Conservation (phyloP, 2,113 vertebrate species). For the Orycteropus afer region DNA sequence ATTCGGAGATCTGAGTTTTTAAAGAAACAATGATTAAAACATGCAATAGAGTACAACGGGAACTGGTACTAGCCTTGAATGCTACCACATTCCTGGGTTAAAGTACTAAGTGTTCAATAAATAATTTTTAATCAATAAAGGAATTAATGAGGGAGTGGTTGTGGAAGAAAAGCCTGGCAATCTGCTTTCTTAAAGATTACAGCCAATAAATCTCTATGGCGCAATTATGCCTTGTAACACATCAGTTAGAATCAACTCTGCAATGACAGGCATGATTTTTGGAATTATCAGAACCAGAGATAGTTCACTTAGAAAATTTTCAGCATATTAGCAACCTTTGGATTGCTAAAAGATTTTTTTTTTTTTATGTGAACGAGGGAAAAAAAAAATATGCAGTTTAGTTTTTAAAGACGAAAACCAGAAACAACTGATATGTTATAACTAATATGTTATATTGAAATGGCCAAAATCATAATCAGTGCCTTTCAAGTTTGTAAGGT, state of each 20-base stretch:
- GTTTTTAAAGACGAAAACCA: not conserved
- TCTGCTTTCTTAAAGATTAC: not conserved
- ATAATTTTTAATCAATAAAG: not conserved
- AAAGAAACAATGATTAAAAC: not conserved
- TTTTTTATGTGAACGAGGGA: not conserved
- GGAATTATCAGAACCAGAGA: not conserved
- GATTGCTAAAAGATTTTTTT: not conserved
- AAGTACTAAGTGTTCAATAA: not conserved
- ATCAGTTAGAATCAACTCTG: not conserved
- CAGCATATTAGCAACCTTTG: not conserved
- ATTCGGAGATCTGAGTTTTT: not conserved
- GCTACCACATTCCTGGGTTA: not conserved
- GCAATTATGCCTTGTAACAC: not conserved
- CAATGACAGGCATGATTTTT: not conserved
- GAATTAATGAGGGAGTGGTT: not conserved
- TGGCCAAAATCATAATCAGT: not conserved
- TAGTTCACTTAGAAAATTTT: not conserved
- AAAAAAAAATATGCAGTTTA: not conserved
- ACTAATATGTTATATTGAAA: not conserved
- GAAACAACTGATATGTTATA: not conserved
- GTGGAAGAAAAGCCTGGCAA: not conserved
- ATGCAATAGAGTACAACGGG: not conserved
- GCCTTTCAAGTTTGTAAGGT: not conserved
- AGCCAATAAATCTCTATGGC: not conserved
- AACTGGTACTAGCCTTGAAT: not conserved